Conservation (phyloP, 2,888 invertebrate species). For the Parnassius smintheus region DNA sequence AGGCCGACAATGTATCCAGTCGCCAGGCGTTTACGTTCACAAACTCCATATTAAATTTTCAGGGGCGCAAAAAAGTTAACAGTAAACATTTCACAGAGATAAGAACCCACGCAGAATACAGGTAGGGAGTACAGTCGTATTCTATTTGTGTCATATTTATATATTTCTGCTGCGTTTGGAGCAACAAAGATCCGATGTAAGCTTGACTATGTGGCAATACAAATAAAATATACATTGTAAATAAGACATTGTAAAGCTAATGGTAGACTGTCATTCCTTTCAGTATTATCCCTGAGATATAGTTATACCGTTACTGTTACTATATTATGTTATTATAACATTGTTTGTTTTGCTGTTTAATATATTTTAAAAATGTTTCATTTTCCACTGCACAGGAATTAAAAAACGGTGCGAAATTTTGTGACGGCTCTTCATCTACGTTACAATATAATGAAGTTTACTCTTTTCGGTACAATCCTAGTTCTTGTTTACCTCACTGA, state of each 20-base stretch:
- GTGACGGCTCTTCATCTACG: no score
- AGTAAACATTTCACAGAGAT: conserved; percentile 50
- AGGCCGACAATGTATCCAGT: conserved; percentile 43
- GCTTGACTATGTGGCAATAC: conserved; percentile 12
- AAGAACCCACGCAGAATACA: conserved; percentile 36
- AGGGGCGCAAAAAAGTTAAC: conserved; percentile 48
- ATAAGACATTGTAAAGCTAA: conserved; percentile 4
- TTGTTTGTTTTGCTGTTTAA: no score
- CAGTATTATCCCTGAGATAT: background rate
- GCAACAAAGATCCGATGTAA: conserved; percentile 20
- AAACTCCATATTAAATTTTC: conserved; percentile 46
- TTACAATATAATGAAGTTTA: no score
- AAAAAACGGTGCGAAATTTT: no score
- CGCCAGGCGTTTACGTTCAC: conserved; percentile 42
- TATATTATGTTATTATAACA: background rate
- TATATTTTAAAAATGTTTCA: no score
- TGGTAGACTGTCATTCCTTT: conserved; percentile 7
- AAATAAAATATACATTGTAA: conserved; percentile 20
- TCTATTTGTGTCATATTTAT: conserved; percentile 18
- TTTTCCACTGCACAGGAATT: no score
- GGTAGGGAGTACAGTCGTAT: conserved; percentile 16
- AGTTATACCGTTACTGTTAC: background rate
- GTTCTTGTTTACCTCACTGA: no score
- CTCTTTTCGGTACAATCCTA: no score
- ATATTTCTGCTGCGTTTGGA: background rate